Evolutionary conservation across 2,113 vertebrate genomes (phyloP).

Genomic region (Empidonax traillii): DNA sequence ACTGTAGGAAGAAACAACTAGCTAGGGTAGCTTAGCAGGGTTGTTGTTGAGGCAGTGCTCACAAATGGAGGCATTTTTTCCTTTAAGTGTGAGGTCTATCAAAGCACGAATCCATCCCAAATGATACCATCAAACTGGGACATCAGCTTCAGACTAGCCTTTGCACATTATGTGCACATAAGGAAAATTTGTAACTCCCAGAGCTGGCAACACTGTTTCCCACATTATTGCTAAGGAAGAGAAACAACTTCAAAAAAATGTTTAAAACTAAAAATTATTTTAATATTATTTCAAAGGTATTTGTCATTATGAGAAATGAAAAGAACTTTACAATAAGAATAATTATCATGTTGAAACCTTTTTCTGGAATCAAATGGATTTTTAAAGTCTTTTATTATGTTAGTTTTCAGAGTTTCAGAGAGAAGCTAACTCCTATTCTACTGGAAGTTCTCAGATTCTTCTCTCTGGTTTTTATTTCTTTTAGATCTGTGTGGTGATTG

Average conservation of each 20-base stretch:
- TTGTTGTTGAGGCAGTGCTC: not conserved
- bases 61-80: not conserved
- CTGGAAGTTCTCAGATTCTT: not conserved
- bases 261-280: not conserved
- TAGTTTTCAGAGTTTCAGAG: not conserved
- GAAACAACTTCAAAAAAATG: not conserved
- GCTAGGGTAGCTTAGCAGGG: not conserved
- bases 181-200: not conserved
- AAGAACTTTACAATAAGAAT: not conserved
- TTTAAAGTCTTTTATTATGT: not conserved
- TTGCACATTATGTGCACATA: not conserved
- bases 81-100: not conserved
- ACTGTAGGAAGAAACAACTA: not conserved
- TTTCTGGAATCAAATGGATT: not conserved
- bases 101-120: not conserved
- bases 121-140: not conserved
- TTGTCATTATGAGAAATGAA: not conserved
- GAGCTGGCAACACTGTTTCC: not conserved
- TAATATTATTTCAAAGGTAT: not conserved
- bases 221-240: not conserved
- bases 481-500: conserved; percentile 93
- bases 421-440: not conserved
- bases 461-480: not conserved
- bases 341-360: not conserved
- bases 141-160: not conserved